A percentile compares a stretch with the other conserved stretches of the same genome.
Evolutionary conservation across 2,113 vertebrate genomes (phyloP).

Genomic region (Phyllostomus discolor): DNA sequence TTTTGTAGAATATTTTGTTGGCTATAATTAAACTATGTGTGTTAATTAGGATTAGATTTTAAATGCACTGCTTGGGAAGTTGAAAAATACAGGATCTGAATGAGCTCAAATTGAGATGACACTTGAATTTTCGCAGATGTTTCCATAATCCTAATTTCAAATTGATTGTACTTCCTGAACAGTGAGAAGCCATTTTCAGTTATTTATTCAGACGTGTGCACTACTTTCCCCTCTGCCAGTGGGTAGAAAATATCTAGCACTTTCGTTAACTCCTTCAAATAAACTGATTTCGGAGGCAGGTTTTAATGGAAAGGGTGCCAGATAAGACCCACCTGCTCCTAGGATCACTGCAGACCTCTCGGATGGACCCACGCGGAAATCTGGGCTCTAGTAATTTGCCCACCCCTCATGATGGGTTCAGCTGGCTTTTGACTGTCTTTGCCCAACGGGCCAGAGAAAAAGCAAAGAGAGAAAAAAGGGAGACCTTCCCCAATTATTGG

Average conservation of each 20-base stretch:
- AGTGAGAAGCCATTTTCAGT: constrained; percentile 81
- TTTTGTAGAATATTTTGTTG: constrained; percentile 83
- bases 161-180: constrained; percentile 84
- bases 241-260: constrained; percentile 74
- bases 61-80: constrained; percentile 82
- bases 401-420: constrained; percentile 21
- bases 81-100: constrained; percentile 84
- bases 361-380: neutral
- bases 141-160: constrained; percentile 86
- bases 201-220: constrained; percentile 80
- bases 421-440: constrained; percentile 44
- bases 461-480: neutral
- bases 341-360: neutral
- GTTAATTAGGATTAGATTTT: constrained; percentile 86
- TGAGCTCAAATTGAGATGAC: constrained; percentile 84
- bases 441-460: constrained; percentile 33
- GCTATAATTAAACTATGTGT: constrained; percentile 84
- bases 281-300: constrained; percentile 63
- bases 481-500: neutral
- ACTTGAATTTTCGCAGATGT: constrained; percentile 86
- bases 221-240: constrained; percentile 72
- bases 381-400: neutral
- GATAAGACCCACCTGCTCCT: constrained; percentile 23
- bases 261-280: constrained; percentile 76
- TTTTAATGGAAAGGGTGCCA: constrained; percentile 45